These are phyloP conservation scores for Polydesmus complanatus DNA, from an alignment of 2,888 invertebrate genomes.

Conservation along the genomic window DNA sequence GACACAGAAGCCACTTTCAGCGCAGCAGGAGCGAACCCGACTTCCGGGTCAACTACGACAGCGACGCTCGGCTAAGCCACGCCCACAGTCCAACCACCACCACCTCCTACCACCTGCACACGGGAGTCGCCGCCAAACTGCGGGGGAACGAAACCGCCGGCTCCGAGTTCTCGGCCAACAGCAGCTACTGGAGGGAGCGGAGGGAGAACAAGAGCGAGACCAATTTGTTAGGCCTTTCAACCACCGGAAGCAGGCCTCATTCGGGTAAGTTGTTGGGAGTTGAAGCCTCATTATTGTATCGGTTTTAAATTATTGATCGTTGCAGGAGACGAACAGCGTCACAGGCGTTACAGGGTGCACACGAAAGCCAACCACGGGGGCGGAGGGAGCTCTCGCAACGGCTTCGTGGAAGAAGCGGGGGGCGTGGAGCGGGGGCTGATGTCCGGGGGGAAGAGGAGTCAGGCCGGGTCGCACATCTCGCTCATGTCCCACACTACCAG, in stretches of 20 bases:
- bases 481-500: conserved; percentile 13
- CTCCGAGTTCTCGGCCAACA: conserved; percentile 13
- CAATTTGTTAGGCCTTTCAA: conserved; percentile 46
- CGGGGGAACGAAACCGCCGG: conserved; percentile 5
- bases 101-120: conserved; percentile 26
- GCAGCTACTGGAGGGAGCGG: conserved; percentile 19
- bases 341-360: conserved; percentile 18
- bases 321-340: background rate
- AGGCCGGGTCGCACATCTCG: conserved; percentile 18
- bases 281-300: no score
- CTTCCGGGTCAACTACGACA: conserved; percentile 41
- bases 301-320: no score
- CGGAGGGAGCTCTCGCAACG: conserved; percentile 8
- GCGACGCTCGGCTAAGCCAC: background rate
- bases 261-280: no score
- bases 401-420: conserved; percentile 5
- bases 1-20: conserved; percentile 10
- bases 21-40: conserved; percentile 70
- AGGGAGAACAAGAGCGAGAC: conserved; percentile 48
- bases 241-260: conserved; percentile 17
- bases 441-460: conserved; percentile 18
- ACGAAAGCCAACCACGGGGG: conserved; percentile 14
- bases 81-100: background rate
- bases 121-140: conserved; percentile 2
- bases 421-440: conserved; percentile 16